These are phyloP conservation scores for Sebastes schlegelii DNA, from an alignment of 2,113 vertebrate genomes.

Conservation along the genomic window DNA sequence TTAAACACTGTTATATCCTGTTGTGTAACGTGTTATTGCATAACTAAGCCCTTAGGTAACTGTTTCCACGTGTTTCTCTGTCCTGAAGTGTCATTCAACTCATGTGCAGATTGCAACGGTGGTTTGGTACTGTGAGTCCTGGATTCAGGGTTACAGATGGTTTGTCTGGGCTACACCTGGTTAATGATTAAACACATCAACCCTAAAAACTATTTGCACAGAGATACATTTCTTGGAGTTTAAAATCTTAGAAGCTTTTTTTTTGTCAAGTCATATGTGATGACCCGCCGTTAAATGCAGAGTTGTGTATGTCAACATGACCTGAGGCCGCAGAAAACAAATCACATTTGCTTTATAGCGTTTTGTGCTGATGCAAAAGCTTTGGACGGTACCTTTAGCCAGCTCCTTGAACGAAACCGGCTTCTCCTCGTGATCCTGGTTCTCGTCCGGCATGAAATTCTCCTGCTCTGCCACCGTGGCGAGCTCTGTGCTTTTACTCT, in stretches of 20 bases:
- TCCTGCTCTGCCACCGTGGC: conserved; percentile 69
- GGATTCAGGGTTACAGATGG: not conserved
- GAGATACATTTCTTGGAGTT: not conserved
- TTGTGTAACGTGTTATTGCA: not conserved
- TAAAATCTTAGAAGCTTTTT: not conserved
- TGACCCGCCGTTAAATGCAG: too few relatives aligned
- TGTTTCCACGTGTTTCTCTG: not conserved
- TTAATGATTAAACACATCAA: conserved; percentile 44
- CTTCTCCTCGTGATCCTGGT: conserved; percentile 39
- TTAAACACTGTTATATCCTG: not conserved
- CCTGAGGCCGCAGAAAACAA: not conserved
- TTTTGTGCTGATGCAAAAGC: not conserved
- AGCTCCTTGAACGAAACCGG: conserved; percentile 80
- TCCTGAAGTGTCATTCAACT: conserved; percentile 37
- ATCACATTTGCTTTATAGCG: not conserved
- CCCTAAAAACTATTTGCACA: not conserved
- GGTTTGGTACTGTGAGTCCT: not conserved
- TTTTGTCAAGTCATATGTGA: not conserved
- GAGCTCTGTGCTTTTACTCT: conserved; percentile 56
- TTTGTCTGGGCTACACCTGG: not conserved
- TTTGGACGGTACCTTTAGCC: conserved; percentile 85
- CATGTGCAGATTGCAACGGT: not conserved
- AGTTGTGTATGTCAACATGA: not conserved
- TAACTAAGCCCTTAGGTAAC: not conserved
- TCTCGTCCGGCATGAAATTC: conserved; percentile 75